These are phyloP conservation scores for Xanthia icteritia DNA, from an alignment of 2,888 invertebrate genomes.

Conservation along the genomic window DNA sequence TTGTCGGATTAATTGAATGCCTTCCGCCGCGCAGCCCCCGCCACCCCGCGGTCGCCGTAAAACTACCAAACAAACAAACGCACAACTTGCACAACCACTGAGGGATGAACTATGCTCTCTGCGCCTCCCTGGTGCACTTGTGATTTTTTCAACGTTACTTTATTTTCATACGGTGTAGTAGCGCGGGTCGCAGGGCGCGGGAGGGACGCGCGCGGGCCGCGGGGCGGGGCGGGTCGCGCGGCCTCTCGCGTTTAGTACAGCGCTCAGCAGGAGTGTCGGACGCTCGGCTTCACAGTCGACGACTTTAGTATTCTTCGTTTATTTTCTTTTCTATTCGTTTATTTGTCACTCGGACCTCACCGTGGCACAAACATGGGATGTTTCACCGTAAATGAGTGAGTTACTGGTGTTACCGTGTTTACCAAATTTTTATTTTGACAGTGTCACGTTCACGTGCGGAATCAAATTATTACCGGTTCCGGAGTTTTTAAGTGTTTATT, in stretches of 20 bases:
- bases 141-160: constrained; percentile 82
- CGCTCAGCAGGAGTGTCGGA: constrained; percentile 90
- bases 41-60: constrained; percentile 62
- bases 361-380: constrained; percentile 81
- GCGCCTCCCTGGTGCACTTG: constrained; percentile 75
- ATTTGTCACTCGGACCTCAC: constrained; percentile 85
- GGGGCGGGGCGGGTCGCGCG: constrained; percentile 86
- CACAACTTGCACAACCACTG: constrained; percentile 67
- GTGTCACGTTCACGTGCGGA: constrained; percentile 88
- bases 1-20: constrained; percentile 87
- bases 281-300: constrained; percentile 89
- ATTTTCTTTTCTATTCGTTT: constrained; percentile 91
- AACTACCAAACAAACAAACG: constrained; percentile 75
- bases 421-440: constrained; percentile 86
- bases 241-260: constrained; percentile 89
- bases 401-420: constrained; percentile 78
- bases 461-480: constrained; percentile 88
- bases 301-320: constrained; percentile 90
- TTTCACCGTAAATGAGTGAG: constrained; percentile 79
- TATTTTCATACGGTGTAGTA: constrained; percentile 82
- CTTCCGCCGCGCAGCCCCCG: constrained; percentile 69
- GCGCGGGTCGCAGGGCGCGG: constrained; percentile 84
- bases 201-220: constrained; percentile 78
- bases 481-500: constrained; percentile 89
- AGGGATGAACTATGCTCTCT: constrained; percentile 68